phyloP scores from a whole-genome alignment of 2,113 vertebrate species.

The Clupea harengus region DNA sequence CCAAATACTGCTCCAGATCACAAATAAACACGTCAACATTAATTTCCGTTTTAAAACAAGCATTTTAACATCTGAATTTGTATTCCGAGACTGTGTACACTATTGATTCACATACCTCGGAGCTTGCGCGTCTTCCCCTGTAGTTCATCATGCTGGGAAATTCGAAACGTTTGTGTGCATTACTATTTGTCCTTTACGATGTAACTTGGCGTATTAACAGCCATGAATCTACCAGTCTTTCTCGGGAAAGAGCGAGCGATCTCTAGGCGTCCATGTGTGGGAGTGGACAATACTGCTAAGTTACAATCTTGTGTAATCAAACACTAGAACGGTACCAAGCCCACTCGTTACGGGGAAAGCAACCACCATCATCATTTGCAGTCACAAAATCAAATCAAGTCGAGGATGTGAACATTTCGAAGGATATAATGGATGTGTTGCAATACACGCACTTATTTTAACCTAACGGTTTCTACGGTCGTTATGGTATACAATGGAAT shows the following conservation, averaged over 20 bases:
- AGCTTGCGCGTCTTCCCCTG: conserved; percentile 38
- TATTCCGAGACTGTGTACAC: no score
- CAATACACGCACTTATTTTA: background rate
- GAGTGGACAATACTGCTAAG: conserved; percentile 46
- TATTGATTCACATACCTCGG: conserved; percentile 54
- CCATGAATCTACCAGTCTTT: background rate
- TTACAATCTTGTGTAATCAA: conserved; percentile 54
- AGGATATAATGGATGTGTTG: background rate
- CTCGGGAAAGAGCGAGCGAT: background rate
- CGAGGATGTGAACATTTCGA: background rate
- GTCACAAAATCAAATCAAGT: background rate
- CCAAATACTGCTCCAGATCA: conserved; percentile 74
- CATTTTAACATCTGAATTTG: background rate
- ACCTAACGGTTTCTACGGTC: background rate
- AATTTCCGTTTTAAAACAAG: background rate
- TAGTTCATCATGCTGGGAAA: background rate
- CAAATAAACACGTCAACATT: background rate
- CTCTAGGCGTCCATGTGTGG: background rate
- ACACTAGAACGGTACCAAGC: conserved; percentile 21
- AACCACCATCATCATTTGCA: background rate
- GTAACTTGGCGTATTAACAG: background rate
- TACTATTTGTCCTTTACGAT: background rate
- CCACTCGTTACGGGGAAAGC: background rate
- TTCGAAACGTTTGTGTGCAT: background rate
- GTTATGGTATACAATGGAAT: background rate